Base-by-base conservation (phyloP, 2,888 invertebrate genomes). In the Parasteatoda lunata region DNA sequence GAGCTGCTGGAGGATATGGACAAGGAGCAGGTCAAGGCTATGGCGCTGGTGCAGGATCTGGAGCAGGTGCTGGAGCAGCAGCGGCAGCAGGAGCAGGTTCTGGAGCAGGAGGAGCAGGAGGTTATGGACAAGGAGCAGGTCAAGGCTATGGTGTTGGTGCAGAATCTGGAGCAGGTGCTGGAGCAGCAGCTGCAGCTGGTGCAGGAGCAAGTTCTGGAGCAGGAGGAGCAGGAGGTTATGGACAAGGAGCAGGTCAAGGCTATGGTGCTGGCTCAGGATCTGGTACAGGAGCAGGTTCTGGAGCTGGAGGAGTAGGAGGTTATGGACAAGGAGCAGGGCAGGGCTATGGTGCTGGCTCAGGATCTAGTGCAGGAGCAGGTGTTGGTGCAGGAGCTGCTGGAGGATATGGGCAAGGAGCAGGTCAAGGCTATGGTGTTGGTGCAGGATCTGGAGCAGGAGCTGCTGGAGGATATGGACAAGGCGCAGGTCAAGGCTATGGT, bases 221-320 rank as follows among this genome's bases (percentile, higher is more conserved):
- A n/a, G 78, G 48, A 8, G 64, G n/a, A 48, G 79, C 59, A 1
- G 64, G 11, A 11, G 79, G 15, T 54, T 8, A 8, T 15, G 79
- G 51, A 49, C 6, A 30, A n/a, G 79, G 71, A 7, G 71, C 49
- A 4, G 71, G 64, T 13, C 13, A 48, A 15, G 79, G 79, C 4
- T 47, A 11, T 8, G 78, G 47, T 7, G 3, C 13, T 3, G 54
- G 70, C 6, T 52, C 47, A 5, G 71, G n/a, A 11, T 48, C 15
- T 15, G 71, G 65, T 45, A 70, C 65, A 9, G 79, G 48, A 52
- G 52, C 47, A 54, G 79, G 11, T 4, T 49, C 59, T 13, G 79
- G 79, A n/a, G 79, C 71, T 47, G 71, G 64, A 13, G 71, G 70
- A n/a, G n/a, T n/a, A n/a, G n/a, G n/a, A 59, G 78, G 59, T 3